These are phyloP conservation scores for Stegodyphus mimosarum DNA, from an alignment of 1,140 invertebrate genomes.

Conservation along the genomic window DNA sequence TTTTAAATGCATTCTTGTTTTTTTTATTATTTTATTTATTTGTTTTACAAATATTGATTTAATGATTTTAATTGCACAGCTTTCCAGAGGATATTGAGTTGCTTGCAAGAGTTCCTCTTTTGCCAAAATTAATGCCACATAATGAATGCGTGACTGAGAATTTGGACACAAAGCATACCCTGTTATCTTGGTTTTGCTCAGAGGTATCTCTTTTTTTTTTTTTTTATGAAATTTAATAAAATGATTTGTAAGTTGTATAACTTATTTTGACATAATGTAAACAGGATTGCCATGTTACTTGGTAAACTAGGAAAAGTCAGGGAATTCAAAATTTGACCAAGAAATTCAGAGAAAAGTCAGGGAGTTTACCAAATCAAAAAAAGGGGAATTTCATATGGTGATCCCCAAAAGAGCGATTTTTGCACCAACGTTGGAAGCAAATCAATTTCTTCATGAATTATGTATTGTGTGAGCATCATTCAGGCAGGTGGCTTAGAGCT, in stretches of 20 bases:
- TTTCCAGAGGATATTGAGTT: constrained; percentile 81
- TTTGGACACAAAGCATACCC: constrained; percentile 68
- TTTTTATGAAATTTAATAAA: neutral
- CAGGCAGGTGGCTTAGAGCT: too few relatives aligned
- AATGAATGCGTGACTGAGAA: constrained; percentile 9
- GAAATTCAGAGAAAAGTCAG: too few relatives aligned
- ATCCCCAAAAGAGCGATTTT: too few relatives aligned
- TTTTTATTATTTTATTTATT: neutral
- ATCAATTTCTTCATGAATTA: too few relatives aligned
- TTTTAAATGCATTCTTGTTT: neutral
- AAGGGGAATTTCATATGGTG: too few relatives aligned
- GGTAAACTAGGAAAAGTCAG: too few relatives aligned
- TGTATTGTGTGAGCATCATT: too few relatives aligned
- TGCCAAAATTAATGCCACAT: constrained; percentile 77
- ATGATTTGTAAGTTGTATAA: neutral
- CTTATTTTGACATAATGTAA: neutral
- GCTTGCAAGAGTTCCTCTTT: constrained; percentile 83
- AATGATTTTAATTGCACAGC: constrained; percentile 68
- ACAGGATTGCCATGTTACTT: too few relatives aligned
- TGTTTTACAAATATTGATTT: neutral
- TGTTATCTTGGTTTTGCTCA: constrained; percentile 48
- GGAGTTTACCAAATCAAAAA: too few relatives aligned
- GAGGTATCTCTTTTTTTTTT: too few relatives aligned
- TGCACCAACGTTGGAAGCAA: too few relatives aligned
- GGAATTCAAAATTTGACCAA: too few relatives aligned